Conservation (phyloP, 2,888 invertebrate genomes). For the Tetranychus piercei region DNA sequence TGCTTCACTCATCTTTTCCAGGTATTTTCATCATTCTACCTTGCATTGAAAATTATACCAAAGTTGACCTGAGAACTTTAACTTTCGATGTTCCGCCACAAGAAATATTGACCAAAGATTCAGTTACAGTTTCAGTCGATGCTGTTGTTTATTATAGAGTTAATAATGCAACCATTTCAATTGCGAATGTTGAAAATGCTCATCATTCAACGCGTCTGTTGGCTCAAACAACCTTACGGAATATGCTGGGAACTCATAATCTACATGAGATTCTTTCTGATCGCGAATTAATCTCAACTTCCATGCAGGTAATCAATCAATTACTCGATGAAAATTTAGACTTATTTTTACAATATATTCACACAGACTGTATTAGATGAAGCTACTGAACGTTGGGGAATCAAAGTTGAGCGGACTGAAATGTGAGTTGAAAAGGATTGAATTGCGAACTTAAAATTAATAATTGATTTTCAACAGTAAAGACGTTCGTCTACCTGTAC, state of each 20-base stretch:
- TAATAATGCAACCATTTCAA: constrained; percentile 83
- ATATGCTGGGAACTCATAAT: constrained; percentile 88
- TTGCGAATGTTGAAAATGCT: constrained; percentile 88
- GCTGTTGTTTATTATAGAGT: constrained; percentile 43
- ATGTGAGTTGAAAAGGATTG: constrained; percentile 42
- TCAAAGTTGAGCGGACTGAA: constrained; percentile 36
- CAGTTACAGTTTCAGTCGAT: constrained; percentile 30
- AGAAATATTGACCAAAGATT: constrained; percentile 30
- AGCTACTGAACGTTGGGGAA: constrained; percentile 32
- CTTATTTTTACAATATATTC: background rate
- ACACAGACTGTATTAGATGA: background rate
- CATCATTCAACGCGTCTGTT: constrained; percentile 82
- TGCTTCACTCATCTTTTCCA: constrained; percentile 35
- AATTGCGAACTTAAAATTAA: no score
- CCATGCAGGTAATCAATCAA: constrained; percentile 53
- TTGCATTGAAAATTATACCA: constrained; percentile 37
- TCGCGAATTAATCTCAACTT: constrained; percentile 74
- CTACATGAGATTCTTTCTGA: constrained; percentile 91
- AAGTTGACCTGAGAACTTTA: constrained; percentile 35
- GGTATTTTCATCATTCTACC: constrained; percentile 40
- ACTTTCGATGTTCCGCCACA: constrained; percentile 38
- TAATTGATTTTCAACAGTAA: no score
- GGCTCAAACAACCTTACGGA: constrained; percentile 41
- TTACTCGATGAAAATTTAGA: background rate
- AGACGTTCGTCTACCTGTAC: no score